Conservation (phyloP, 2,113 vertebrate genomes). For the Burhinus bistriatus region DNA sequence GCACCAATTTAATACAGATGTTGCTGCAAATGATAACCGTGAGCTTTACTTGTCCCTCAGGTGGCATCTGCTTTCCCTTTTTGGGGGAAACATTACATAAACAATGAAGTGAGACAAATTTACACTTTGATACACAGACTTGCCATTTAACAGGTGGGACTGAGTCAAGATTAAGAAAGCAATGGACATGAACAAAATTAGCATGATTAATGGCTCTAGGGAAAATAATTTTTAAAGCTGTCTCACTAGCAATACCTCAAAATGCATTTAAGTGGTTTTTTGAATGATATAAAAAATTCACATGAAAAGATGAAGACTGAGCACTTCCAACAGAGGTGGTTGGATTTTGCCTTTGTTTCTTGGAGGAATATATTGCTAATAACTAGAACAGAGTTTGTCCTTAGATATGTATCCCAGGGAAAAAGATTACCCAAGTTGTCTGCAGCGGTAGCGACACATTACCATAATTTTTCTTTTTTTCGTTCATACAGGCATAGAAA, state of each 20-base stretch:
- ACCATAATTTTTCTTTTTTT: background rate
- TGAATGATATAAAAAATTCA: background rate
- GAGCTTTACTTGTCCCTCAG: background rate
- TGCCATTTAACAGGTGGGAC: background rate
- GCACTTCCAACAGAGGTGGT: background rate
- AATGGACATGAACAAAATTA: background rate
- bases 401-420: background rate
- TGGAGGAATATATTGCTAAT: background rate
- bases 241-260: background rate
- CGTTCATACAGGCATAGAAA: background rate
- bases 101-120: background rate
- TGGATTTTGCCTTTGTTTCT: background rate
- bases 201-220: background rate
- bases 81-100: background rate
- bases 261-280: background rate
- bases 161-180: background rate
- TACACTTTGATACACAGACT: background rate
- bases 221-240: background rate
- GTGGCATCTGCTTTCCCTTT: background rate
- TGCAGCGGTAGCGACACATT: background rate
- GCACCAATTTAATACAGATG: background rate
- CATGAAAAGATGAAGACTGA: background rate
- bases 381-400: background rate
- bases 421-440: background rate
- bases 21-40: background rate